Conservation (phyloP, 2,888 invertebrate genomes). For the Sphaeridia pumilis region DNA sequence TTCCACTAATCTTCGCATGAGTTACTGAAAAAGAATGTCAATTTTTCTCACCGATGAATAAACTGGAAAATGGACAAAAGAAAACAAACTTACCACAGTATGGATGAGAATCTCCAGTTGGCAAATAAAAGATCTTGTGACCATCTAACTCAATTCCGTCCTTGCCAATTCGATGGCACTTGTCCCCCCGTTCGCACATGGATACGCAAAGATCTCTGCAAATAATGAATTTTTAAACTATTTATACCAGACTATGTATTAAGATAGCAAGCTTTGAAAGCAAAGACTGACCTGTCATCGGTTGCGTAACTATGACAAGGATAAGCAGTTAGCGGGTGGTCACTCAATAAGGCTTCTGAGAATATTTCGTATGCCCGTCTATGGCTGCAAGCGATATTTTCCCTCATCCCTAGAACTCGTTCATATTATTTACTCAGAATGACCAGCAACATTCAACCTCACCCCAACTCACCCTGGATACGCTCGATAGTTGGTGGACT, state of each 20-base stretch:
- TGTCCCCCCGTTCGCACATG: conserved; percentile 1
- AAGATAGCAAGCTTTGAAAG: neutral
- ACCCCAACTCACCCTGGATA: conserved; percentile 6
- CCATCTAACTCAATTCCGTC: neutral
- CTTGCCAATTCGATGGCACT: neutral
- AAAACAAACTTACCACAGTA: conserved; percentile 4
- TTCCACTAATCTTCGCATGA: conserved; percentile 1
- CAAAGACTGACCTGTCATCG: conserved; percentile 12
- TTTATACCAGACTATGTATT: neutral
- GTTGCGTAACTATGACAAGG: conserved; percentile 5
- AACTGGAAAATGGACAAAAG: neutral
- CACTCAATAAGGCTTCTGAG: conserved; percentile 13
- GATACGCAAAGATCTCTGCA: conserved; percentile 5
- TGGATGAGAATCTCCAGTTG: conserved; percentile 1
- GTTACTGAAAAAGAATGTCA: neutral
- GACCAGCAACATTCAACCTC: too few relatives aligned
- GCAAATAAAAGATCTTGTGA: conserved; percentile 6
- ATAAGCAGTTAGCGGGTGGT: conserved; percentile 7
- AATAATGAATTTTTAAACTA: neutral
- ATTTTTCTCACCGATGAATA: neutral
- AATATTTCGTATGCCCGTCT: conserved; percentile 20
- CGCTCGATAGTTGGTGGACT: conserved; percentile 9
- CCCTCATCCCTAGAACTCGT: conserved; percentile 11
- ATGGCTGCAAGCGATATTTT: conserved; percentile 21
- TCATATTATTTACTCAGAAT: too few relatives aligned